phyloP scores from a whole-genome alignment of 2,113 vertebrate species.

The Platichthys flesus region DNA sequence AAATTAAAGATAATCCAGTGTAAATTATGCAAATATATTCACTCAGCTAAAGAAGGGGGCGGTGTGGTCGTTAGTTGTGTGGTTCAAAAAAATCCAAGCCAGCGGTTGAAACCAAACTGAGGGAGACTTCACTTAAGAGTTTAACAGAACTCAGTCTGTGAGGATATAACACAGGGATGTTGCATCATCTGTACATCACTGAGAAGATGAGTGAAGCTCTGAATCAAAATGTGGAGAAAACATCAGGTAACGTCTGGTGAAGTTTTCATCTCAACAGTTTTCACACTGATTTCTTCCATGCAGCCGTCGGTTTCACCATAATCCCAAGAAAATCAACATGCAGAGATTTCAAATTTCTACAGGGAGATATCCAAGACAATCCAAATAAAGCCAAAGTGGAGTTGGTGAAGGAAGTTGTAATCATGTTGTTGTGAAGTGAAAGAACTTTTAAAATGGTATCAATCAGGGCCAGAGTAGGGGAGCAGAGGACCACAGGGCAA shows the following conservation, averaged over 20 bases:
- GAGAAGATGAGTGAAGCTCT: not conserved
- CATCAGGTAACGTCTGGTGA: not conserved
- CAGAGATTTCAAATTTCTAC: not conserved
- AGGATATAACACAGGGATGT: not conserved
- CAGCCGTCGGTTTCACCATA: too few relatives aligned
- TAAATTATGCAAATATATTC: conserved; percentile 85
- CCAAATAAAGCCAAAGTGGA: too few relatives aligned
- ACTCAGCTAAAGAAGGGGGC: conserved; percentile 62
- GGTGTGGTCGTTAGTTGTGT: conserved; percentile 58
- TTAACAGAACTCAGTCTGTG: conserved; percentile 5
- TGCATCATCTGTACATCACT: conserved; percentile 26
- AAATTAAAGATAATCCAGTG: conserved; percentile 84
- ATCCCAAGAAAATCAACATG: not conserved
- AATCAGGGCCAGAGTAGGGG: too few relatives aligned
- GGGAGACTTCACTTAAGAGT: conserved; percentile 14
- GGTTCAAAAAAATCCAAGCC: conserved; percentile 51
- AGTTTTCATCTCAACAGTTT: not conserved
- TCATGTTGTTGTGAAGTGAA: too few relatives aligned
- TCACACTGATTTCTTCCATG: not conserved
- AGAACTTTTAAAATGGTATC: not conserved
- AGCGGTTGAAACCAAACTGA: conserved; percentile 42
- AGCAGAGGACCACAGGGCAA: too few relatives aligned
- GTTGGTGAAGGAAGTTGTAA: not conserved
- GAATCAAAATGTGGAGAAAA: not conserved
- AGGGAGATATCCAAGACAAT: not conserved